phyloP scores from a whole-genome alignment of 1,140 invertebrate species.

The Belonocnema kinseyi region DNA sequence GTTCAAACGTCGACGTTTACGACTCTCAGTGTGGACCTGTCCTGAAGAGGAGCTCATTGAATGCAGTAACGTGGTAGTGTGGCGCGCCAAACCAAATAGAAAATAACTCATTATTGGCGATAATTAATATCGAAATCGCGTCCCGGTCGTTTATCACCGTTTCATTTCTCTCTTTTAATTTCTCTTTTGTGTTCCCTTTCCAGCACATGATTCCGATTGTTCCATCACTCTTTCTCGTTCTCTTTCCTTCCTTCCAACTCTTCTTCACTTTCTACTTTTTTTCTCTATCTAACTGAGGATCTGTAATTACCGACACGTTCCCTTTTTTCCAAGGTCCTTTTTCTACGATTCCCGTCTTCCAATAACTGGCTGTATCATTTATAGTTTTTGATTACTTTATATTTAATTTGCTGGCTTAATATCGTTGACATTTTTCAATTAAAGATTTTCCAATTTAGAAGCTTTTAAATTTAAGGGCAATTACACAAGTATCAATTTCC shows the following conservation, averaged over 20 bases:
- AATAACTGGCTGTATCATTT: too few species aligned
- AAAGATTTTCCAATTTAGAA: too few species aligned
- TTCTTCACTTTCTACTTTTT: slow-evolving; percentile 29
- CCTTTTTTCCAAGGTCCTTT: slow-evolving; percentile 32
- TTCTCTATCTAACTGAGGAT: slow-evolving; percentile 15
- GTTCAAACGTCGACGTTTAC: not conserved
- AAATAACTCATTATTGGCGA: slow-evolving; percentile 61
- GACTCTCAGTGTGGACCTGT: not conserved
- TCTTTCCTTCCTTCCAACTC: slow-evolving; percentile 11
- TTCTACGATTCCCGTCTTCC: not conserved
- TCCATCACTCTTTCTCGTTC: slow-evolving; percentile 6
- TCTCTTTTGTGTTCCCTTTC: slow-evolving; percentile 20
- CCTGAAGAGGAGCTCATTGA: not conserved
- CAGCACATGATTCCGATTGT: not conserved
- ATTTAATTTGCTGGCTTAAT: not conserved
- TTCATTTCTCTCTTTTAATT: slow-evolving; percentile 36
- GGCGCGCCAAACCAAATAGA: slow-evolving; percentile 48
- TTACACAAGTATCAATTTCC: too few species aligned
- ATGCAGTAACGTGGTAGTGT: not conserved
- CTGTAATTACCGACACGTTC: slow-evolving; percentile 27
- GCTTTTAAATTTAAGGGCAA: too few species aligned
- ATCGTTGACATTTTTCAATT: too few species aligned
- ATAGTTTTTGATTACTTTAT: slow-evolving; percentile 15
- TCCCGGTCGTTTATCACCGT: slow-evolving; percentile 45
- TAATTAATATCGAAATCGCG: slow-evolving; percentile 61